Base-by-base conservation (phyloP, 2,113 vertebrate species). In the Camelus bactrianus region DNA sequence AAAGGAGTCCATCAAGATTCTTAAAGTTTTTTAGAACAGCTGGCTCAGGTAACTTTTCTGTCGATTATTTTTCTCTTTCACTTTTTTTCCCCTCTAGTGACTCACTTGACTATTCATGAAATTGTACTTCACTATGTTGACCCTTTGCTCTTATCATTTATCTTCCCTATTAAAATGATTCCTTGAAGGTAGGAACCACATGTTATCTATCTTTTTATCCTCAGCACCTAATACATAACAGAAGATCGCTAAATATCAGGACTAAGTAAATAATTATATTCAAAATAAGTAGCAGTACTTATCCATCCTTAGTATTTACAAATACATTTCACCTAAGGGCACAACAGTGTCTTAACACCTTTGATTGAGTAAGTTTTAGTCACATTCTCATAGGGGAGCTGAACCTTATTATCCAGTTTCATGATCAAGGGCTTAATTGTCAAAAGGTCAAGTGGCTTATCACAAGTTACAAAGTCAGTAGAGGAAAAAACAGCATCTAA, bases 371-470 rank as follows among this genome's bases (percentile, higher is more conserved):
- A 93, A 58, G 46, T 87, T 50, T 50, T n/a, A 91, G 20, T 82
- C 62, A 54, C 48, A 79, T 89, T 69, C 87, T 94, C 52, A 9
- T 88, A 56, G 87, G 82, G 96, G 90, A 89, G 91, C 89, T 95
- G 83, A 96, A 94, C 24, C 72, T 95, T 94, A 87, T 91, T 93
- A 94, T 77, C 20, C 54, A 72, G 65, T 94, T 96, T 96, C 91
- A 89, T 54, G 90, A 70, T 93, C 91, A 94, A 70, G 46, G 48
- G 35, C 70, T 93, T 86, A 58, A 76, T 58, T 96, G 67, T 89
- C 64, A 89, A 94, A 97, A 96, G 83, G 91, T 93, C 93, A 86
- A 77, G 64, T 81, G 86, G 64, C 75, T 97, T 92, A 89, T 24
- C 67, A 52, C 56, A 83, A 97, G 48, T 62, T 93, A 89, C 77